These are phyloP conservation scores for Lethocerus indicus DNA, from an alignment of 1,140 invertebrate species.

Conservation along the genomic window DNA sequence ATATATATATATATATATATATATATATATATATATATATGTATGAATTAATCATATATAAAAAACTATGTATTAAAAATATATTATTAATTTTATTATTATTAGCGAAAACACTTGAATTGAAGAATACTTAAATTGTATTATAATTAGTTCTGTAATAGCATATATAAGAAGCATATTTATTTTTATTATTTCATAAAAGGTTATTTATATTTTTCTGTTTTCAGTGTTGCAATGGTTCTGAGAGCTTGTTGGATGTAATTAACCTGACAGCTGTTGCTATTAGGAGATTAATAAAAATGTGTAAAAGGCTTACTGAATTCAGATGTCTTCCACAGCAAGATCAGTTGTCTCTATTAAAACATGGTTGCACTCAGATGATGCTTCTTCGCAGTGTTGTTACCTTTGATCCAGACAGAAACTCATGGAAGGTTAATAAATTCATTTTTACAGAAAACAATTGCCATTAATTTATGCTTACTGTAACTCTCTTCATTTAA, in stretches of 20 bases:
- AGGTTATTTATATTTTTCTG: no score
- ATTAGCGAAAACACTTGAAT: no score
- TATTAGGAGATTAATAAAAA: constrained; percentile 76
- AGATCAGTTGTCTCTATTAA: constrained; percentile 75
- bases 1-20: no score
- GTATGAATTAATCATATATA: no score
- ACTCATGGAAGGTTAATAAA: constrained; percentile 55
- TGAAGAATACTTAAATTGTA: no score
- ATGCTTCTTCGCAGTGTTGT: constrained; percentile 78
- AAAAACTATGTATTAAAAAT: no score
- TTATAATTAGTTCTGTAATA: no score
- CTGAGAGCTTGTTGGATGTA: constrained; percentile 60
- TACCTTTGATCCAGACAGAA: constrained; percentile 68
- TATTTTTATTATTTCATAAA: no score
- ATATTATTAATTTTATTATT: no score
- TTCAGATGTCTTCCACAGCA: constrained; percentile 84
- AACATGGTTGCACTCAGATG: constrained; percentile 81
- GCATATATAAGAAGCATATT: no score
- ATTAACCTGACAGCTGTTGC: constrained; percentile 83
- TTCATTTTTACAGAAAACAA: constrained; percentile 12
- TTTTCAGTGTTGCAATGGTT: constrained; percentile 31
- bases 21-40: no score
- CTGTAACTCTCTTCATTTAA: not conserved
- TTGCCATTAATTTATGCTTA: not conserved
- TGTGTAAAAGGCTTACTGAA: constrained; percentile 74